These are phyloP conservation scores for Halcyon senegalensis DNA, from an alignment of 2,113 vertebrate genomes.

Conservation along the genomic window DNA sequence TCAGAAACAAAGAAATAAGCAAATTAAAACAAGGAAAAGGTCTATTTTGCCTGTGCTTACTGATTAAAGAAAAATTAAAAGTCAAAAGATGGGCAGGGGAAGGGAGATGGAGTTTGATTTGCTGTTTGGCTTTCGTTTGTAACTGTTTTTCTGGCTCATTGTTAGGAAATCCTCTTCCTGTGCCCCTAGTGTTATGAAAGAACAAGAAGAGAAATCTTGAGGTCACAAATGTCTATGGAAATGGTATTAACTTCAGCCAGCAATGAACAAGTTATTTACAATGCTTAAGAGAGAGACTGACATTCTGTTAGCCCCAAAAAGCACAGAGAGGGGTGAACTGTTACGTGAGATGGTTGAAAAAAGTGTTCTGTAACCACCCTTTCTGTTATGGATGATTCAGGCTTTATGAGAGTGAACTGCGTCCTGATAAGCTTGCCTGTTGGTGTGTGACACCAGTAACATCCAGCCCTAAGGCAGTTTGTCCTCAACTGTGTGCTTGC, in stretches of 20 bases:
- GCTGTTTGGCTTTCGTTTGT: slow-evolving; percentile 2
- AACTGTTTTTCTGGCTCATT: background rate
- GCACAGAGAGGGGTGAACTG: background rate
- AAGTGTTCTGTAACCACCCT: background rate
- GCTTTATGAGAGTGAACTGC: background rate
- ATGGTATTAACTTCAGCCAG: background rate
- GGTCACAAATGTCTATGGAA: background rate
- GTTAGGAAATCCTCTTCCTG: slow-evolving; percentile 13
- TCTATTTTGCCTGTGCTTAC: slow-evolving; percentile 21
- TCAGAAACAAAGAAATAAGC: slow-evolving; percentile 18
- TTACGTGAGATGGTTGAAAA: background rate
- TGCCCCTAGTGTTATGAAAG: background rate
- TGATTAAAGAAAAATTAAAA: slow-evolving; percentile 4
- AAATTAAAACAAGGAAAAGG: slow-evolving; percentile 18
- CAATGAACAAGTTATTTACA: background rate
- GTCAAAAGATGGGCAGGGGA: background rate
- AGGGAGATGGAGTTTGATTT: background rate
- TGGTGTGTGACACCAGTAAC: background rate
- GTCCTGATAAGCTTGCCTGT: background rate
- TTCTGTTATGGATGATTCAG: background rate
- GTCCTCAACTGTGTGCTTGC: background rate
- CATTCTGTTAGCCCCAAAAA: background rate
- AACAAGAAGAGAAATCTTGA: background rate
- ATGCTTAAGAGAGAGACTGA: background rate
- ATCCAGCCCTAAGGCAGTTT: background rate